Conservation (phyloP, 2,797 vertebrate genomes). For the Enteromius argenteus region DNA sequence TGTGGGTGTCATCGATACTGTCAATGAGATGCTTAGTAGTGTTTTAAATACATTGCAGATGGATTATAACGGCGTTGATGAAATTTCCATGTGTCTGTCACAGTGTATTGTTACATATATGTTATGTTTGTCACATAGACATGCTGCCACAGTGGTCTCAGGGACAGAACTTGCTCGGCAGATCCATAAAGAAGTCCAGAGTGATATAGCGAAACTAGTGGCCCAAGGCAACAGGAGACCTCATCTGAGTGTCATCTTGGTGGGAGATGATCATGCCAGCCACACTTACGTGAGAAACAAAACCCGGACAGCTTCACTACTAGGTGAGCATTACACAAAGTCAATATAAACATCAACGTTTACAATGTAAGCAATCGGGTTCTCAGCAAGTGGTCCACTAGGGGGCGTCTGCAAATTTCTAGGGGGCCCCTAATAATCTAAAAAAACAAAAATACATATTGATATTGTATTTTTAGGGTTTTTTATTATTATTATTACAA, state of each 20-base stretch:
- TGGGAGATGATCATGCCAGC: slow-evolving; percentile 91
- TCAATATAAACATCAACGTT: background rate
- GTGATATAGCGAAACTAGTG: slow-evolving; percentile 84
- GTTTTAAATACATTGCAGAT: background rate
- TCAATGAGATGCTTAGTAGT: background rate
- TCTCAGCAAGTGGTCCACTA: background rate
- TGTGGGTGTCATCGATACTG: slow-evolving; percentile 4
- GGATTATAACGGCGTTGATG: background rate
- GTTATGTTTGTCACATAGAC: slow-evolving; percentile 62
- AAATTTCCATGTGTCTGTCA: background rate
- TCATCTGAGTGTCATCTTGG: slow-evolving; percentile 88
- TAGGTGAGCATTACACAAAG: slow-evolving; percentile 78
- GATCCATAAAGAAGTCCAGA: slow-evolving; percentile 87
- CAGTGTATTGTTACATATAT: slow-evolving; percentile 1
- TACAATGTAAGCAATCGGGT: background rate
- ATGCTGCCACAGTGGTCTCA: slow-evolving; percentile 87
- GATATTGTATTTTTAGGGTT: background rate
- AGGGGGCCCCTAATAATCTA: background rate
- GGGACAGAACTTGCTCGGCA: slow-evolving; percentile 87
- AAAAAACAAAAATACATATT: background rate
- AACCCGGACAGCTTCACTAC: slow-evolving; percentile 84
- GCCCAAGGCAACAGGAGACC: slow-evolving; percentile 88
- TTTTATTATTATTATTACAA: background rate
- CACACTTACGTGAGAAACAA: slow-evolving; percentile 91
- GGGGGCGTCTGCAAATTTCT: background rate